Evolutionary conservation across 1,140 invertebrate species (phyloP).

Genomic region (roundworm (Caenorhabditis elegans)): WBcel235 BX284604.4:5368001-5368500

Average conservation of each 20-base stretch:
- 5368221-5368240: conserved; percentile 8
- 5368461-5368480: background rate
- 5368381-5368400: conserved; percentile 36
- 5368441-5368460: conserved; percentile 30
- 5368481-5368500: background rate
- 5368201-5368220: conserved; percentile 34
- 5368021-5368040: conserved; percentile 42
- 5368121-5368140: conserved; percentile 45
- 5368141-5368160: background rate
- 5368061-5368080: conserved; percentile 13
- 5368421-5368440: too few relatives aligned
- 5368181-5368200: conserved; percentile 43
- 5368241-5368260: conserved; percentile 30
- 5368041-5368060: background rate
- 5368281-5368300: background rate
- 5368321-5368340: conserved; percentile 35
- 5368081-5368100: background rate
- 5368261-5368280: conserved; percentile 17
- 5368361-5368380: conserved; percentile 26
- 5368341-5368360: conserved; percentile 42
- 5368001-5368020: conserved; percentile 42
- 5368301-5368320: conserved; percentile 39
- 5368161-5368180: conserved; percentile 27
- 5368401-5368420: background rate
- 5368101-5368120: conserved; percentile 42